Base-by-base conservation (phyloP, 2,113 vertebrate species). In the Zosterops borbonicus region DNA sequence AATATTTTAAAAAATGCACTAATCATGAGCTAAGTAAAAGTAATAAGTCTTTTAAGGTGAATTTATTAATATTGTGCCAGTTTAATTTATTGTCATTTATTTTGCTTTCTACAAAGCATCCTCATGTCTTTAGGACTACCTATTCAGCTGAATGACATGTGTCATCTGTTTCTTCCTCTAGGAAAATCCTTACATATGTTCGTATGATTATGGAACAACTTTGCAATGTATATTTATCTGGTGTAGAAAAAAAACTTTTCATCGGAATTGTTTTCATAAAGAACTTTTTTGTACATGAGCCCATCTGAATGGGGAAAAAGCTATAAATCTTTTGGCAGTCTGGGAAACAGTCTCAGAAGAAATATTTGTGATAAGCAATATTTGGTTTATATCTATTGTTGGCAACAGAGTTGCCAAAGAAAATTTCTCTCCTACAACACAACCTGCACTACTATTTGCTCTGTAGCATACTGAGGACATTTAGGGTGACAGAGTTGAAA, bases 351-450 rank as follows among this genome's bases (percentile, higher is more conserved):
- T 68, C 49, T 95, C n/a, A 82, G 49, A 71, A 87, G n/a, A 96
- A 93, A 91, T 95, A 87, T 85, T 91, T 94, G 7, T 73, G 69
- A 92, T 50, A 86, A 80, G 23, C n/a, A 74, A 87, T 95, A 82
- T 92, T 97, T 94, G 37, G 8, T 87, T 96, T 94, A 35, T 68
- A 75, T 87, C 80, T 94, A 62, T 94, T 89, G 62, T 91, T 94
- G 89, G 62, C 94, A 95, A 71, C 53, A 76, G n/a, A 49, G 13
- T 53, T 2, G 10, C 56, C 83, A 78, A 94, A 91, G 73, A 84
- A 94, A 82, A 89, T 91, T 78, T 91, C 25, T 44, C 44, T 87
- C 22, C 18, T 75, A 52, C 2, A 15, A 89, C 53, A 74, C 52
- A 80, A 64, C 35, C 35, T 75, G 39, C 27, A 33, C 8, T 65